These are phyloP conservation scores for Rhinoderma darwinii DNA, from an alignment of 2,113 vertebrate species.

Conservation along the genomic window DNA sequence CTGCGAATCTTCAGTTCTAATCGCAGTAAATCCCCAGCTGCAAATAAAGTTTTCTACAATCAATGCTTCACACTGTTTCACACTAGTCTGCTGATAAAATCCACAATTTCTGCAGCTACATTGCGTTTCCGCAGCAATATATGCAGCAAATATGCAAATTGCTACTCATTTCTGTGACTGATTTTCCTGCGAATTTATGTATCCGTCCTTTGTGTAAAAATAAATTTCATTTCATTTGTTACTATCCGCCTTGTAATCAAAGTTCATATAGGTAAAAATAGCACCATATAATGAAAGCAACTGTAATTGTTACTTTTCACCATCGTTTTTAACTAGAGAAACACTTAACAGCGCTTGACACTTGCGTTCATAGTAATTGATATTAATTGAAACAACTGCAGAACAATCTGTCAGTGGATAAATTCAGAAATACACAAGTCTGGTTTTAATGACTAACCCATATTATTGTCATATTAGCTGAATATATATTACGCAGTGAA, in stretches of 20 bases:
- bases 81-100: no score
- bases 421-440: background rate
- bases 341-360: background rate
- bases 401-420: background rate
- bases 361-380: background rate
- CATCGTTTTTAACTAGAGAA: background rate
- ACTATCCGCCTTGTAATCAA: background rate
- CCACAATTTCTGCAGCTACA: no score
- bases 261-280: background rate
- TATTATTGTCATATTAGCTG: background rate
- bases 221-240: background rate
- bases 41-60: no score
- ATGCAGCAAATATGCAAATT: no score
- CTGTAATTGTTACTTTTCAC: background rate
- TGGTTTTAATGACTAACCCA: background rate
- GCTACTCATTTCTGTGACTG: no score
- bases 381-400: background rate
- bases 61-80: no score
- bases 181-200: no score
- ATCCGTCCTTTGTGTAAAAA: no score
- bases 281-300: background rate
- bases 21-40: no score
- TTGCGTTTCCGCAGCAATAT: no score
- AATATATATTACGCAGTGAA: background rate
- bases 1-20: no score